A percentile compares a stretch with the other conserved stretches of the same genome.
phyloP scores from a whole-genome alignment of 2,888 invertebrate genomes.

The Rhamphomyia laevipes region DNA sequence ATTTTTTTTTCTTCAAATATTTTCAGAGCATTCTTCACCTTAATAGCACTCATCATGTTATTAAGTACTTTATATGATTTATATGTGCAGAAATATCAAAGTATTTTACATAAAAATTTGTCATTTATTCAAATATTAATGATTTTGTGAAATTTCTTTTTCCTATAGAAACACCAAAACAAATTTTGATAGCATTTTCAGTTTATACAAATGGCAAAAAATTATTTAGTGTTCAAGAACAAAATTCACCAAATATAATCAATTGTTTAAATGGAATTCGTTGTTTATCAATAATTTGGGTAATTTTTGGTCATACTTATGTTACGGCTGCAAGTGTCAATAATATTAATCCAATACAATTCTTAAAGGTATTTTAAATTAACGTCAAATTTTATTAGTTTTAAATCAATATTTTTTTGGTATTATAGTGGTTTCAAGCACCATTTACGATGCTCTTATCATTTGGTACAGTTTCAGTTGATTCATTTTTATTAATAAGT shows the following conservation, averaged over 20 bases:
- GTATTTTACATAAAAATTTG: too few relatives aligned
- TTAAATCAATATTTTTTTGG: background rate
- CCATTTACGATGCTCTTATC: slow-evolving; percentile 10
- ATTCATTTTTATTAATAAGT: slow-evolving; percentile 45
- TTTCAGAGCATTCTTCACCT: background rate
- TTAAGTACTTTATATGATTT: background rate
- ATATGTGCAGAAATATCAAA: background rate
- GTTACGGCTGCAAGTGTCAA: background rate
- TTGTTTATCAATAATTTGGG: slow-evolving; percentile 28
- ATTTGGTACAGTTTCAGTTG: slow-evolving; percentile 40
- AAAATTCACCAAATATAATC: slow-evolving; percentile 17
- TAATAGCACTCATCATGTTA: background rate
- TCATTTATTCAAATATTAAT: too few relatives aligned
- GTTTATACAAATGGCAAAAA: slow-evolving; percentile 23
- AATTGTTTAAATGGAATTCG: slow-evolving; percentile 28
- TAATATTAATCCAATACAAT: background rate
- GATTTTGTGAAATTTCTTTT: background rate
- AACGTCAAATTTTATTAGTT: background rate
- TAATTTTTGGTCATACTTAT: slow-evolving; percentile 24
- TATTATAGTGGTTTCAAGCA: slow-evolving; percentile 7
- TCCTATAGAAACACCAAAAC: background rate
- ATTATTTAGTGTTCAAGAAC: slow-evolving; percentile 15
- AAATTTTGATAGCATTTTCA: slow-evolving; percentile 19
- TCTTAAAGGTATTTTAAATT: background rate
- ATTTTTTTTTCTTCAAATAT: background rate